phyloP scores from a whole-genome alignment of 2,888 invertebrate species.

The Troglohyphantes excavatus region DNA sequence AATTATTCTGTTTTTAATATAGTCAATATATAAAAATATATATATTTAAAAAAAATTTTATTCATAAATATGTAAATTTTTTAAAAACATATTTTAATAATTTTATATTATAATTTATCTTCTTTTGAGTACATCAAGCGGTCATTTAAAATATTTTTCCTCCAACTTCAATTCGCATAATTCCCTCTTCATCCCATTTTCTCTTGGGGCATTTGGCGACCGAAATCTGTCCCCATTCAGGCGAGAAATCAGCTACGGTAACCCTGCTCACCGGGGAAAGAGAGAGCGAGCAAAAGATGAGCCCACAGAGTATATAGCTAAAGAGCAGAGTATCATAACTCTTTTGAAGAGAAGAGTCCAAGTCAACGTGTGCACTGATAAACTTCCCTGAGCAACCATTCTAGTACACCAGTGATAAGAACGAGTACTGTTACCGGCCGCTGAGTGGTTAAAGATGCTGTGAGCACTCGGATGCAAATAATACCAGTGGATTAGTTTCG shows the following conservation, averaged over 20 bases:
- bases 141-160: too few species aligned
- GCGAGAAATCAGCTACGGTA: conserved; percentile 26
- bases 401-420: conserved; percentile 21
- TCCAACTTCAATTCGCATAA: too few species aligned
- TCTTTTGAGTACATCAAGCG: too few species aligned
- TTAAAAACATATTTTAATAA: too few species aligned
- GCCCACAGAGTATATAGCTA: too few species aligned
- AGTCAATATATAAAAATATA: too few species aligned
- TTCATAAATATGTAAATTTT: too few species aligned
- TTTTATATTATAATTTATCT: too few species aligned
- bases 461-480: background rate
- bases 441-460: background rate
- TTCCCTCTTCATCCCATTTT: too few species aligned
- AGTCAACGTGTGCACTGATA: conserved; percentile 36
- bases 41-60: too few species aligned
- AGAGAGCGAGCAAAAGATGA: conserved; percentile 34
- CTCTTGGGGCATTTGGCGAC: conserved; percentile 49
- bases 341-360: conserved; percentile 42
- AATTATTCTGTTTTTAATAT: too few species aligned
- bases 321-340: conserved; percentile 57
- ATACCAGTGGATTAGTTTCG: background rate
- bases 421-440: conserved; percentile 4
- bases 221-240: conserved; percentile 46
- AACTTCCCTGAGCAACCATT: background rate
- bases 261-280: conserved; percentile 54